Evolutionary conservation across 2,797 vertebrate species (phyloP).

Genomic region (Bufotes viridis): DNA sequence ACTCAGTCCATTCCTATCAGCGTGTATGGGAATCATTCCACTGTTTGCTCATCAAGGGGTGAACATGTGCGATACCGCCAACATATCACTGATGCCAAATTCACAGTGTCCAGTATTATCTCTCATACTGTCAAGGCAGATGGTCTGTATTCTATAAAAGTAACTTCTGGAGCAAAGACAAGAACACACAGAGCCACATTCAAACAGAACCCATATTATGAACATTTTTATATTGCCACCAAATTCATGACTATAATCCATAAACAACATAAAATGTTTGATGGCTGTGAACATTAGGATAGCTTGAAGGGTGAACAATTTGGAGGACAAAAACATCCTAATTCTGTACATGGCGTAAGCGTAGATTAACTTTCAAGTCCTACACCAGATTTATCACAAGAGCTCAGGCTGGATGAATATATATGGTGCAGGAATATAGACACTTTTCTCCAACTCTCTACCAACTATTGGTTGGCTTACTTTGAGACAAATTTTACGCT

Average conservation of each 20-base stretch:
- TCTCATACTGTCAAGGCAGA: conserved; percentile 17
- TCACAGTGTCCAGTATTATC: neutral
- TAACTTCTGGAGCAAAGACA: conserved; percentile 6
- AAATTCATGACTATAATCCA: neutral
- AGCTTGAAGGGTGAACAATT: neutral
- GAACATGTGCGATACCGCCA: neutral
- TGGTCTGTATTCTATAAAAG: neutral
- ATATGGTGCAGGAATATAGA: too few species aligned
- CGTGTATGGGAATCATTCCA: neutral
- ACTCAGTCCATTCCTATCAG: conserved; percentile 1
- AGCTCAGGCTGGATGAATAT: too few species aligned
- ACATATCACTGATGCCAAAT: conserved; percentile 4
- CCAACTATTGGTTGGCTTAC: too few species aligned
- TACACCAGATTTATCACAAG: too few species aligned
- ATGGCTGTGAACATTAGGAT: neutral
- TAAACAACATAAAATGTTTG: neutral
- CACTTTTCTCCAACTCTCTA: too few species aligned
- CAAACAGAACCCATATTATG: neutral
- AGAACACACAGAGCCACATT: neutral
- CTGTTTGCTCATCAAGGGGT: neutral
- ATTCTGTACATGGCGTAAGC: too few species aligned
- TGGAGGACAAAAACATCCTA: neutral
- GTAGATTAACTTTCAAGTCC: too few species aligned
- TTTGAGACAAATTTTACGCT: too few species aligned
- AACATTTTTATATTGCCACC: neutral